Evolutionary conservation across 2,113 vertebrate species (phyloP).

Genomic region (Panthera tigris): DNA sequence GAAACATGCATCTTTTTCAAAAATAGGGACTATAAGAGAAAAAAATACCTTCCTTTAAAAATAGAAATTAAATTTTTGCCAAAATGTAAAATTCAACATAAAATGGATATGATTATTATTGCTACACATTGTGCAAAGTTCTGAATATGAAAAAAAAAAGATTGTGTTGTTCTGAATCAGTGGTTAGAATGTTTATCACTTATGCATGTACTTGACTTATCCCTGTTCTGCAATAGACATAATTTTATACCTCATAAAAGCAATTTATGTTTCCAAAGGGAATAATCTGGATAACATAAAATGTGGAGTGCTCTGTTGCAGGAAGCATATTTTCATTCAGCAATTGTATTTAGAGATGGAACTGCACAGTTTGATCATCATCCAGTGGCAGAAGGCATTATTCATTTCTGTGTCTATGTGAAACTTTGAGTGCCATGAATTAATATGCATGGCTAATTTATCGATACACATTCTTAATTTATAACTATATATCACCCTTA

Average conservation of each 20-base stretch:
- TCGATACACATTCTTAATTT: slow-evolving; percentile 79
- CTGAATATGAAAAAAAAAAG: slow-evolving; percentile 75
- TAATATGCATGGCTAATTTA: slow-evolving; percentile 85
- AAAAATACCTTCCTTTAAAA: slow-evolving; percentile 60
- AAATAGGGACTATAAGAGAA: slow-evolving; percentile 54
- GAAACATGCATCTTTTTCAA: slow-evolving; percentile 37
- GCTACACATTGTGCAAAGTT: slow-evolving; percentile 81
- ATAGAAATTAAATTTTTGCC: slow-evolving; percentile 62
- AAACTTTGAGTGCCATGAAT: slow-evolving; percentile 84
- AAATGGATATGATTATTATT: slow-evolving; percentile 76
- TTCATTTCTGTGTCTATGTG: slow-evolving; percentile 82
- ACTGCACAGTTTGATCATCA: slow-evolving; percentile 86
- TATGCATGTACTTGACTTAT: slow-evolving; percentile 89
- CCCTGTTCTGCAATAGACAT: slow-evolving; percentile 90
- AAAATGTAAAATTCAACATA: slow-evolving; percentile 71
- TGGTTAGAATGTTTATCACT: slow-evolving; percentile 89
- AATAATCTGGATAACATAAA: slow-evolving; percentile 90
- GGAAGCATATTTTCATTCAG: slow-evolving; percentile 89
- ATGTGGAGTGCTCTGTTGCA: slow-evolving; percentile 86
- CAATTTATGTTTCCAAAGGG: slow-evolving; percentile 92
- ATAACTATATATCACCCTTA: slow-evolving; percentile 73
- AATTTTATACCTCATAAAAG: slow-evolving; percentile 93
- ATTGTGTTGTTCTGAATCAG: slow-evolving; percentile 84
- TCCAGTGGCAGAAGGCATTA: slow-evolving; percentile 84
- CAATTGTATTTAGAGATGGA: slow-evolving; percentile 86